phyloP scores from a whole-genome alignment of 2,797 vertebrate genomes.

The Limnodromus scolopaceus region DNA sequence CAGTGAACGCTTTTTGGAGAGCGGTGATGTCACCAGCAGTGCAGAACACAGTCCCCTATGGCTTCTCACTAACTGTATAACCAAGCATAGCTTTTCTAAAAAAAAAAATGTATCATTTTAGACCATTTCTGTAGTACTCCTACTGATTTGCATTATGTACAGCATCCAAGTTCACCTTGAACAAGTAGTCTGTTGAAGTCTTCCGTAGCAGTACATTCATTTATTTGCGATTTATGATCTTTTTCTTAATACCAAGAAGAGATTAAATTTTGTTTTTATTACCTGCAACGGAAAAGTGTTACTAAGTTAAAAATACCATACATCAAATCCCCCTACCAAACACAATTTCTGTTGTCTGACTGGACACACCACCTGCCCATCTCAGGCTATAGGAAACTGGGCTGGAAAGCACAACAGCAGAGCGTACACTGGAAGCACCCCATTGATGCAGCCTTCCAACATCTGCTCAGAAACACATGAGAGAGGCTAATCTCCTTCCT shows the following conservation, averaged over 20 bases:
- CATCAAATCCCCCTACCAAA: too few relatives aligned
- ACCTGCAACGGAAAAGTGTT: background rate
- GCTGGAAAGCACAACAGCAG: background rate
- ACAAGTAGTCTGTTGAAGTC: background rate
- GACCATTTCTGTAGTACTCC: background rate
- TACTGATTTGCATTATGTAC: background rate
- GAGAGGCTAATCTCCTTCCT: background rate
- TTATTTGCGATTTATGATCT: accelerated
- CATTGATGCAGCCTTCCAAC: background rate
- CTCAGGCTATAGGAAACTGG: background rate
- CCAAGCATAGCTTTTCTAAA: background rate
- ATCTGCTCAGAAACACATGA: background rate
- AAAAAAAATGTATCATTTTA: background rate
- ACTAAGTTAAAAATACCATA: background rate
- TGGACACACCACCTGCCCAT: too few relatives aligned
- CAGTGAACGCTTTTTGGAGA: background rate
- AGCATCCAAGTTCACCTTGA: background rate
- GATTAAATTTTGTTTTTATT: constrained; percentile 4
- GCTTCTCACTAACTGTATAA: background rate
- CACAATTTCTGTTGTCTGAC: background rate
- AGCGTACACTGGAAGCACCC: accelerated
- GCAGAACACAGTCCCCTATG: background rate
- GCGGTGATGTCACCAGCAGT: accelerated
- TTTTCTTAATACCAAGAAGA: background rate
- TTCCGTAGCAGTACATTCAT: accelerated